Evolutionary conservation across 2,113 vertebrate genomes (phyloP), one percentile per base, ranked within the genome.

Genomic region (Hylia prasina): DNA sequence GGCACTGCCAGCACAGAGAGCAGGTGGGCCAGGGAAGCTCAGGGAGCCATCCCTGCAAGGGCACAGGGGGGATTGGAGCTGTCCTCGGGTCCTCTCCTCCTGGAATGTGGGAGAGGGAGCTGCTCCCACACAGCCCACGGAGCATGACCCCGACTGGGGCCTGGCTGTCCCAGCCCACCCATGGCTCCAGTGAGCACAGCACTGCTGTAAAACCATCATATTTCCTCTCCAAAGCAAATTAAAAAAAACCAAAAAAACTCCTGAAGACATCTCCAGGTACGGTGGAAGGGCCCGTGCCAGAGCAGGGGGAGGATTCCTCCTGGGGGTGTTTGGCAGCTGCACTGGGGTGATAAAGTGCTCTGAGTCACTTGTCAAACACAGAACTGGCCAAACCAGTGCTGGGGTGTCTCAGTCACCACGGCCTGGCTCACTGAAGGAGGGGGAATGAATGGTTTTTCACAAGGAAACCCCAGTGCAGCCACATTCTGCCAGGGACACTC

Each of bases 301-400:
- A 17, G 57, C 57, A 37, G 57, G 24, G 35, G 58, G 35, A 39
- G 35, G 58, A 61, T 61, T 61, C 13, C 58, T 61, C 35, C 58
- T 13, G 35, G 25, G 58, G 58, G 24, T 19, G 35, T 39, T 61
- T 28, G 58, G 56, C 56, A 57, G 54, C 54, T 30, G 51, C 35
- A 61, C 25, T 19, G 58, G 28, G 35, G 35, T 61, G 58, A 27
- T 45, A 53, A 48, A 1, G 27, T 47, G 83, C 73, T 93, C 5
- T 94, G 96, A 97, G 89, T 96, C 95, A 96, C 83, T 89, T 17
- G 58, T 91, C 56, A 87, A 89, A 83, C 88, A 72, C 63, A 58
- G 22, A 82, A 71, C 87, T 92, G 82, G 85, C 86, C 65, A 51
- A 89, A 33, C 39, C 83, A 4, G 64, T 28, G 87, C 84, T 86